phyloP scores from a whole-genome alignment of 2,113 vertebrate species.

The Archilochus colubris region DNA sequence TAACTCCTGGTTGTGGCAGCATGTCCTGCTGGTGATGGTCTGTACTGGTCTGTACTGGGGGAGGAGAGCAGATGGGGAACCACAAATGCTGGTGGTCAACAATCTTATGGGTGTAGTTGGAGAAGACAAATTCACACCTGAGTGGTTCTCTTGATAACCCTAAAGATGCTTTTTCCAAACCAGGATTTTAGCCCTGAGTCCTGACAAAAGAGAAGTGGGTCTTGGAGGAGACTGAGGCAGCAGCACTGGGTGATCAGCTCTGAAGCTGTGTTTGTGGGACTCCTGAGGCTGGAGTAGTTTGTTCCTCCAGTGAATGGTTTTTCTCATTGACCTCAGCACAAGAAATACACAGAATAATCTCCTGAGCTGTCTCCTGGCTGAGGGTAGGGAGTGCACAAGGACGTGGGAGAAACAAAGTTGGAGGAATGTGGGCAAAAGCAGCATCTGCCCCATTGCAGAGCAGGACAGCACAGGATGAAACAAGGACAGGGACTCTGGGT shows the following conservation, averaged over 20 bases:
- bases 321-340: neutral
- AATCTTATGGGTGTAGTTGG: rapidly evolving
- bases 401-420: neutral
- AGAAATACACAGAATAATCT: neutral
- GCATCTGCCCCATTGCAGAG: neutral
- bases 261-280: neutral
- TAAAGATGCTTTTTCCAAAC: neutral
- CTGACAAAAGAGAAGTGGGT: neutral
- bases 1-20: neutral
- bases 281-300: neutral
- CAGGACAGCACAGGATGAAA: rapidly evolving
- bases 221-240: neutral
- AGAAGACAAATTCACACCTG: neutral
- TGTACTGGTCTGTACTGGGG: neutral
- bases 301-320: neutral
- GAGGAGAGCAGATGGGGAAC: neutral
- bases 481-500: neutral
- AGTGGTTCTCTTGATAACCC: neutral
- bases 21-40: neutral
- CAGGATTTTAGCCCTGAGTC: neutral
- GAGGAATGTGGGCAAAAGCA: neutral
- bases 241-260: neutral
- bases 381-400: neutral
- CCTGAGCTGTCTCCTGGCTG: neutral
- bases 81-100: rapidly evolving